Base-by-base conservation (phyloP, 2,888 invertebrate genomes). In the Lobophora halterata region DNA sequence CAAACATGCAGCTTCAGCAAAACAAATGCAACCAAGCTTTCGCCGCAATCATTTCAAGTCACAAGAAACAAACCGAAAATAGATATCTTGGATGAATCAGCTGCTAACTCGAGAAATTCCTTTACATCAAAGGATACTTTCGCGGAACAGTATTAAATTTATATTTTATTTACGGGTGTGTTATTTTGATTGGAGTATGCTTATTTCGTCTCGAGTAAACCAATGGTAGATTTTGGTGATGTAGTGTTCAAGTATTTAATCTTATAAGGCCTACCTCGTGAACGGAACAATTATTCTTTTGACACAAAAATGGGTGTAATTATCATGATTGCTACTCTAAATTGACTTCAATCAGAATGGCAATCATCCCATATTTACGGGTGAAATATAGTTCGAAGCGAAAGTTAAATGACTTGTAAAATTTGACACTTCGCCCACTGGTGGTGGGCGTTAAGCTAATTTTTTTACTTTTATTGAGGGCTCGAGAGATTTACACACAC, bases 331-430 rank as follows among this genome's bases (percentile, higher is more conserved):
- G 46, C 44, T 44, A 29, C 40, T 41, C 43, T 40, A 37, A 49
- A 38, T 49, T 42, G 36, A 28, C 43, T 40, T 43, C 45, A 27
- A 51, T 55, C 52, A 36, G 27, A 53, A 50, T 59, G 54, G 61
- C 49, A 30, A 43, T 34, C 33, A 42, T 60, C 55, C 55, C 65
- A 62, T 37, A 62, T 65, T 67, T 69, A 64, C 68, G 58, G 19
- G 14, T 32, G 46, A 58, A 66, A 66, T 72, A 65, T 71, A 70
- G 66, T 70, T 69, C 65, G 72, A 69, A 66, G 58, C 53, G 51
- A n/a, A n/a, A n/a, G 66, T 71, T 72, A 77, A 80, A 83, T 80
- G 79, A 72, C 55, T 69, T 76, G 75, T 73, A 82, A 83, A 82
- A 83, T 82, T 79, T 77, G 74, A 80, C 82, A 80, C 79, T 73